A percentile compares a stretch with the other conserved stretches of the same genome.
phyloP scores from a whole-genome alignment of 2,888 invertebrate genomes.

The Zele albiditarsus region DNA sequence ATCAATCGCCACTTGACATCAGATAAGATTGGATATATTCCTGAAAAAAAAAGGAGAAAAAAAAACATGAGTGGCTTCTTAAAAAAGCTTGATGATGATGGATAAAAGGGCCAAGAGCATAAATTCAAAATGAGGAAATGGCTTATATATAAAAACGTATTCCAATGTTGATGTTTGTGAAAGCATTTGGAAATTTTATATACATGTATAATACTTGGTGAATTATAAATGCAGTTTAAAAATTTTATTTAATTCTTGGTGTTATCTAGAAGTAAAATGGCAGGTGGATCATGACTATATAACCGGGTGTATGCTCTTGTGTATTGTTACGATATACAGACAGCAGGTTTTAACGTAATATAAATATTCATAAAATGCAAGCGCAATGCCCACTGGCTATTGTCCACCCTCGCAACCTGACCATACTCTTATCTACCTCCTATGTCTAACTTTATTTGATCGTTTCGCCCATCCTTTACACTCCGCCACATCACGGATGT shows the following conservation, averaged over 20 bases:
- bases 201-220: background rate
- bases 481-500: background rate
- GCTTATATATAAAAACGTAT: constrained; percentile 22
- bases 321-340: background rate
- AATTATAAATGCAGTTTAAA: no score
- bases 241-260: constrained; percentile 15
- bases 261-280: constrained; percentile 41
- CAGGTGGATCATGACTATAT: constrained; percentile 65
- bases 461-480: background rate
- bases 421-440: constrained; percentile 2
- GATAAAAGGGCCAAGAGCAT: background rate
- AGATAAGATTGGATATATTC: constrained; percentile 65
- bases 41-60: constrained; percentile 32
- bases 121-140: constrained; percentile 33
- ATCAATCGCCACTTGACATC: constrained; percentile 69
- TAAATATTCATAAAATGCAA: constrained; percentile 51
- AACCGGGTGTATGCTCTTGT: constrained; percentile 64
- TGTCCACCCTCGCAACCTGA: constrained; percentile 62
- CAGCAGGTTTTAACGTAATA: constrained; percentile 37
- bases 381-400: constrained; percentile 62
- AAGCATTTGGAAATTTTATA: background rate
- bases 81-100: constrained; percentile 58
- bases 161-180: background rate
- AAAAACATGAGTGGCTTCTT: constrained; percentile 33
- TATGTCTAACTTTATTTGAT: background rate